A percentile compares a stretch with the other conserved stretches of the same genome.
Evolutionary conservation across 2,113 vertebrate species (phyloP).

Genomic region (Anarrhichthys ocellatus): DNA sequence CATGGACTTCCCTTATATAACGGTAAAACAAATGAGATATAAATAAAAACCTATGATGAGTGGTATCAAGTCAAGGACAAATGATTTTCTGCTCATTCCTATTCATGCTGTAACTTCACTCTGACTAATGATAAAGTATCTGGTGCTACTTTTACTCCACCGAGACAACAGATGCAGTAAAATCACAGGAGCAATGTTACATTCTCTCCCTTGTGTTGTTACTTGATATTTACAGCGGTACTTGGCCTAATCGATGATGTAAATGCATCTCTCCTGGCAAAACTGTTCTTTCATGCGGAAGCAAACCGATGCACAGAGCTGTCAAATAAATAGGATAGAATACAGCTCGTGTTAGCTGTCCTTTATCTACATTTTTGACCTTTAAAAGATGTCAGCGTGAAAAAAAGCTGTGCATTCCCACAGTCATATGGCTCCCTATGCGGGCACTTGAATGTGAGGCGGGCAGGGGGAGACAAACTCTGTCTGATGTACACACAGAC

Average conservation of each 20-base stretch:
- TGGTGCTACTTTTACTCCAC: constrained; percentile 25
- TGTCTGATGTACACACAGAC: constrained; percentile 7
- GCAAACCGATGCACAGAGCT: constrained; percentile 58
- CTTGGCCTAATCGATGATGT: constrained; percentile 68
- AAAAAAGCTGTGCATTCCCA: constrained; percentile 42
- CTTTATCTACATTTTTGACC: constrained; percentile 75
- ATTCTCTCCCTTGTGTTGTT: constrained; percentile 46
- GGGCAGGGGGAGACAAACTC: constrained; percentile 37
- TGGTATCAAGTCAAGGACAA: constrained; percentile 22
- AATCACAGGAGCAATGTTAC: constrained; percentile 55
- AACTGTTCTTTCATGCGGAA: constrained; percentile 60
- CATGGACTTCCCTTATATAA: background rate
- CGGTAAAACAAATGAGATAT: background rate
- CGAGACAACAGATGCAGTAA: constrained; percentile 38
- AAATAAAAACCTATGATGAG: background rate
- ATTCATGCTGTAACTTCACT: constrained; percentile 16
- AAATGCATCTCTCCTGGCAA: constrained; percentile 69
- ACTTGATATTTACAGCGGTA: constrained; percentile 76
- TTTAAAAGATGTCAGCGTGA: constrained; percentile 70
- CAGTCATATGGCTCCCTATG: constrained; percentile 28
- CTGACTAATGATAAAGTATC: constrained; percentile 22
- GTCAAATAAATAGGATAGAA: constrained; percentile 57
- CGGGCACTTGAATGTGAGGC: constrained; percentile 29
- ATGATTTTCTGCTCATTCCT: constrained; percentile 13
- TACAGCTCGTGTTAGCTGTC: constrained; percentile 49